Evolutionary conservation across 2,113 vertebrate genomes (phyloP), one percentile per base, ranked within the genome.

Genomic region (Ophiodon elongatus): DNA sequence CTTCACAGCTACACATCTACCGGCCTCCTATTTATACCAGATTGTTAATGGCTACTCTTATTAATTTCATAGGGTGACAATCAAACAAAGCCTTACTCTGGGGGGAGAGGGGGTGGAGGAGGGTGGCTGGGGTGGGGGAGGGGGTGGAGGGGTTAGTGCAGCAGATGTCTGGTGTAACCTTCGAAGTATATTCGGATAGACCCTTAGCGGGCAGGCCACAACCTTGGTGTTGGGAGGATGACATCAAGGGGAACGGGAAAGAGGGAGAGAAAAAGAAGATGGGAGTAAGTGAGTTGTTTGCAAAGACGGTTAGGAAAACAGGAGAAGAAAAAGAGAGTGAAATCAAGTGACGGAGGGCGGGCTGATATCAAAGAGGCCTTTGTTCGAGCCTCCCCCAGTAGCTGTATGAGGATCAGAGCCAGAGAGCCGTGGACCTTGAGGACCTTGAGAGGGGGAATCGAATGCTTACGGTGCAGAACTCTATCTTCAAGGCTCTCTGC

Each of bases 391-490:
- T 89, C 81, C 85, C 72, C 77, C 75, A 82, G 76, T 81, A 85
- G 87, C 83, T 84, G 79, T 83, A 39, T 76, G 60, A 78, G 83
- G 91, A 94, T 94, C 89, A 93, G 85, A 89, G 91, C 80, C 81
- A 85, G 81, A 71, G 82, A 84, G 86, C 91, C 82, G 83, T 21
- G 83, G 89, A 93, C 92, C 92, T 93, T 85, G 83, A 93, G 87
- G 92, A 95, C 91, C 92, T 92, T 94, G 90, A 89, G 76, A 89
- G 86, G 85, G 72, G 83, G 89, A 89, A 91, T 86, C 89, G 91
- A 92, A 94, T 92, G 91, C 94, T 94, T 93, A 94, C 87, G 31
- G 85, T 90, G 94, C 94, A 95, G 80, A 92, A 94, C 84, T 91
- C 75, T 88, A 91, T 94, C 93, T 92, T 92, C 93, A 92, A 93